Base-by-base conservation (phyloP, 2,888 invertebrate species). In the Allacma fusca region DNA sequence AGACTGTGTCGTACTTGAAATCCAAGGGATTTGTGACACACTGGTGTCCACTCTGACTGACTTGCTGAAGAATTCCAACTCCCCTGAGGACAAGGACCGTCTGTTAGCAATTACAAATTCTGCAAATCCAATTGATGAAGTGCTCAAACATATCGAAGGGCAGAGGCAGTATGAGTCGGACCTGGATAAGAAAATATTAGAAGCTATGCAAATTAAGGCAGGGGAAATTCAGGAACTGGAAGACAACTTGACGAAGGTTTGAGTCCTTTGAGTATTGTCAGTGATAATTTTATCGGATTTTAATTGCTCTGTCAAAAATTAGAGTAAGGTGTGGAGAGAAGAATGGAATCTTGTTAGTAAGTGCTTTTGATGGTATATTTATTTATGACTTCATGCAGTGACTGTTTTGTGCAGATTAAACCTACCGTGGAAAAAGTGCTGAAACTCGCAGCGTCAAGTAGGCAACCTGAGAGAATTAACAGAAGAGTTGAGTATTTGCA, bases 1-100 rank as follows among this genome's bases (percentile, higher is more conserved):
- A 64, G 78, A 67, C 50, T 59, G 80, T 1, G 75, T 81, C 13
- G 26, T 40, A 9, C n/a, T 65, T 13, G 80, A 81, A 44, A 29
- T 82, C 28, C 72, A 75, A 57, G 73, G 78, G 9, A 57, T 76
- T 13, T 70, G 67, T 12, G 75, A 69, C 0, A 57, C 64, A 1
- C 65, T 82, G 2, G 69, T 79, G 0, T 40, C 67, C 21, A 50
- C 28, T 13, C 9, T 19, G n/a, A 23, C 26, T 12, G 29, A 29
- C 13, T 28, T 72, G 21, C 23, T 72, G 7, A 64, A 50, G 34
- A 29, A n/a, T 29, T 77, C 77, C 12, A 26, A 23, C n/a, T 16
- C n/a, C 1, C 21, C 23, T 5, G 57, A 71, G 12, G 57, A 26
- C 12, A 4, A 12, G 7, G 57, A 50, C 1, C 12, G 26, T 16